phyloP scores from a whole-genome alignment of 1,140 invertebrate species.

The Steinernema khuongi region DNA sequence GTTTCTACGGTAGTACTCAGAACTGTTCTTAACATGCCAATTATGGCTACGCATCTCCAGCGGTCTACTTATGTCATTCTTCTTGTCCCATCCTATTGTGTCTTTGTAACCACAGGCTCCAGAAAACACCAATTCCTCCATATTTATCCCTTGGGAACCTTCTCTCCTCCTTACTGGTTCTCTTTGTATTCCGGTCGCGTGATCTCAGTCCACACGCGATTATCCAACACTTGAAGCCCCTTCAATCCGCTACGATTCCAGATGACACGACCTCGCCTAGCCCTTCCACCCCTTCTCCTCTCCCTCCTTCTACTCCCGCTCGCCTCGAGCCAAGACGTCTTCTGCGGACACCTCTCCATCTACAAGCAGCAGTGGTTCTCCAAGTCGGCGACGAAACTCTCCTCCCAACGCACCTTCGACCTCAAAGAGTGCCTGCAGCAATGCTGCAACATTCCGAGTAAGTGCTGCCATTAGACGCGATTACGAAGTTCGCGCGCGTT shows the following conservation, averaged over 20 bases:
- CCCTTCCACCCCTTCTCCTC: slow-evolving; percentile 18
- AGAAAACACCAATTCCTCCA: no score
- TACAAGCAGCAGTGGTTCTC: slow-evolving; percentile 35
- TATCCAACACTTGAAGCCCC: neutral
- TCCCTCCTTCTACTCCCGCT: slow-evolving; percentile 23
- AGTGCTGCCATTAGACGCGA: slow-evolving; percentile 18
- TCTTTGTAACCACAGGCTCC: no score
- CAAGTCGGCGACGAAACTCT: slow-evolving; percentile 20
- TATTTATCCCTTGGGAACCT: no score
- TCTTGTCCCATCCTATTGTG: no score
- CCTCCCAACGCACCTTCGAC: slow-evolving; percentile 31
- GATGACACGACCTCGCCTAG: neutral
- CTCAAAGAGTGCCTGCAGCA: slow-evolving; percentile 37
- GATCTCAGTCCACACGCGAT: no score
- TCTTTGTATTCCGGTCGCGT: no score
- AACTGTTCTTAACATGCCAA: no score
- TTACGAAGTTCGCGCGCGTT: neutral
- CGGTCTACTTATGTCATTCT: no score
- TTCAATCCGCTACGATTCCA: slow-evolving; percentile 19
- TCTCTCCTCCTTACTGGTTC: no score
- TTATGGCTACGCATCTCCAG: no score
- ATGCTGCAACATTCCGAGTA: slow-evolving; percentile 35
- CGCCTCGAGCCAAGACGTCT: slow-evolving; percentile 25
- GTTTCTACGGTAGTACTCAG: no score
- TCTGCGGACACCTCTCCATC: slow-evolving; percentile 32